Conservation (phyloP, 2,888 invertebrate genomes). For the Eucera pruinosa region DNA sequence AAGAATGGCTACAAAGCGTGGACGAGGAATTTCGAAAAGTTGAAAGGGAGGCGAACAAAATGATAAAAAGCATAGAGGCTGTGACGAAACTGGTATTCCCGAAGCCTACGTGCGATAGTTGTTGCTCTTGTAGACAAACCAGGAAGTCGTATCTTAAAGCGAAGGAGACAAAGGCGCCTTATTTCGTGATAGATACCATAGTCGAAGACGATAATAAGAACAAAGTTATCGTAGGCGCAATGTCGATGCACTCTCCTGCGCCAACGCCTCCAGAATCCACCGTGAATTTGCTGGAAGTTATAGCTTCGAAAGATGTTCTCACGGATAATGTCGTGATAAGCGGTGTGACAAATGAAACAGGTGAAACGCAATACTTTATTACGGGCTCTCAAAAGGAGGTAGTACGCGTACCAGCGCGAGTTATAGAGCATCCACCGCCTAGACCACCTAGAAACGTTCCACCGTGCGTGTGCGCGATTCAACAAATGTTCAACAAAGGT, state of each 20-base stretch:
- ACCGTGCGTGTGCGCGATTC: constrained; percentile 75
- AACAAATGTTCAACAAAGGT: constrained; percentile 65
- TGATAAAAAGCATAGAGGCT: constrained; percentile 72
- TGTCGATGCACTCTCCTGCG: constrained; percentile 76
- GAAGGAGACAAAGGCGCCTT: constrained; percentile 70
- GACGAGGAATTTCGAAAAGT: constrained; percentile 74
- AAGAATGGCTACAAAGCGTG: constrained; percentile 74
- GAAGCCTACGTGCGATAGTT: constrained; percentile 73
- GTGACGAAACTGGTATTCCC: constrained; percentile 70
- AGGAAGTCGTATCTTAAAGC: constrained; percentile 70
- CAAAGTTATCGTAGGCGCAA: constrained; percentile 72
- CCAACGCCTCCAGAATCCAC: constrained; percentile 69
- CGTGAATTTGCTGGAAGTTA: constrained; percentile 64
- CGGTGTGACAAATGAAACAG: constrained; percentile 67
- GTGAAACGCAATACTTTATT: constrained; percentile 68
- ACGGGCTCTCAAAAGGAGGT: constrained; percentile 67
- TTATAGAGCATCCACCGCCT: constrained; percentile 48
- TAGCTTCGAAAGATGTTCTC: constrained; percentile 72
- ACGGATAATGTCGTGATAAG: constrained; percentile 63
- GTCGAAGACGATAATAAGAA: constrained; percentile 66
- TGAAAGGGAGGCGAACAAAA: constrained; percentile 71
- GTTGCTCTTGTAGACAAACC: constrained; percentile 78
- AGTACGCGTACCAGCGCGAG: constrained; percentile 64
- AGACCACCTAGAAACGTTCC: constrained; percentile 71
- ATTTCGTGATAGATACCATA: constrained; percentile 73